phyloP scores from a whole-genome alignment of 2,113 vertebrate genomes.

The Ariopsis seemanni region DNA sequence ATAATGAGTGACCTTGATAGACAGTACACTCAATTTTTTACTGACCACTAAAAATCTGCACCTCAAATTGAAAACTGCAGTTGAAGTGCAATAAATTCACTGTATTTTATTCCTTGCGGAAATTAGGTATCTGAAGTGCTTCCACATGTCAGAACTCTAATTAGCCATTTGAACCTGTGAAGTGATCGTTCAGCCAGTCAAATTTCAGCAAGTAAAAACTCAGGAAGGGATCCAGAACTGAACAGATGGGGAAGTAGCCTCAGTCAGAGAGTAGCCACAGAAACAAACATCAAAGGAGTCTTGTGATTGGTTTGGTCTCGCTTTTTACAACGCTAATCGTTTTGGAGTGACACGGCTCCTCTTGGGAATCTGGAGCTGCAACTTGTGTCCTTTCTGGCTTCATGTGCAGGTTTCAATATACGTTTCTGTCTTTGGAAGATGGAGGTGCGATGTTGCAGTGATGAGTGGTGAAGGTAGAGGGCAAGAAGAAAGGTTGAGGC shows the following conservation, averaged over 20 bases:
- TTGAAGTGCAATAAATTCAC: neutral
- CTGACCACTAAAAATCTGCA: neutral
- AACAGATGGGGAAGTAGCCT: neutral
- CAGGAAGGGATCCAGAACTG: neutral
- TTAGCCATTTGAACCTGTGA: neutral
- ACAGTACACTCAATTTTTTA: neutral
- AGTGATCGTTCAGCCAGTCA: neutral
- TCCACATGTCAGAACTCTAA: neutral
- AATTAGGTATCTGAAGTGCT: neutral
- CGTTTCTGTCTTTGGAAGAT: neutral
- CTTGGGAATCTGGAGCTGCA: neutral
- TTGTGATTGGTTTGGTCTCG: constrained; percentile 1
- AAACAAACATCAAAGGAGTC: constrained; percentile 26
- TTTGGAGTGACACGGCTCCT: neutral
- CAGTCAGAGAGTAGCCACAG: neutral
- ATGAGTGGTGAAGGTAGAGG: neutral
- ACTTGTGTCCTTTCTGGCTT: neutral
- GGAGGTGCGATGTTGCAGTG: neutral
- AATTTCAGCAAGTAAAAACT: neutral
- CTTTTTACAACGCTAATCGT: constrained; percentile 27
- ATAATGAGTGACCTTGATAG: neutral
- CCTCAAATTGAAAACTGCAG: neutral
- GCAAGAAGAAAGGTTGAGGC: too few species aligned
- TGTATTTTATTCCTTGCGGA: neutral
- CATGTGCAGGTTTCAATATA: neutral